Evolutionary conservation across 1,140 invertebrate genomes (phyloP).

Genomic region (Chelonus insularis): DNA sequence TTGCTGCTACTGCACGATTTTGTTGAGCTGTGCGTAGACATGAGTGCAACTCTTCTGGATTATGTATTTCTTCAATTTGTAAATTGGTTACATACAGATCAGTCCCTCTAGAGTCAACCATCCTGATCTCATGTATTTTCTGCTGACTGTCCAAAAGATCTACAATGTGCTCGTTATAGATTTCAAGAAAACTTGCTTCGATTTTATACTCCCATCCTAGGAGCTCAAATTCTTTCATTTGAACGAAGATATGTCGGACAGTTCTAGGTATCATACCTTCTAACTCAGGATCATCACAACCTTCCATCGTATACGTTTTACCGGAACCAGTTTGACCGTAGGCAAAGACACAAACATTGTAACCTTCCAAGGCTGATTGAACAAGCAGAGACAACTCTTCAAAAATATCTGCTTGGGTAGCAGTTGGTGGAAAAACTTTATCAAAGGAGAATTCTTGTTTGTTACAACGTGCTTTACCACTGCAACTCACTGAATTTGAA

Average conservation of each 20-base stretch:
- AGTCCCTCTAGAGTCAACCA: slow-evolving; percentile 67
- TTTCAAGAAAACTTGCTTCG: slow-evolving; percentile 84
- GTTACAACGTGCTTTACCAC: slow-evolving; percentile 58
- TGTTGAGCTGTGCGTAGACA: slow-evolving; percentile 69
- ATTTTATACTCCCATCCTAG: slow-evolving; percentile 80
- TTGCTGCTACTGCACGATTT: slow-evolving; percentile 74
- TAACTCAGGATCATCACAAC: slow-evolving; percentile 57
- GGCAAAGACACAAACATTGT: slow-evolving; percentile 95
- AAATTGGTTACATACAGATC: slow-evolving; percentile 80
- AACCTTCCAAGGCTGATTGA: slow-evolving; percentile 88
- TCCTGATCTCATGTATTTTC: slow-evolving; percentile 72
- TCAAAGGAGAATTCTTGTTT: slow-evolving; percentile 77
- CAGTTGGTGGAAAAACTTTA: slow-evolving; percentile 74
- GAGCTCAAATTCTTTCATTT: slow-evolving; percentile 70
- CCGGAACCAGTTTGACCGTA: slow-evolving; percentile 95
- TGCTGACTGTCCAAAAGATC: slow-evolving; percentile 71
- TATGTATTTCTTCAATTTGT: slow-evolving; percentile 67
- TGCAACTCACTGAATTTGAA: slow-evolving; percentile 38
- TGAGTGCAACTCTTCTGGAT: slow-evolving; percentile 68
- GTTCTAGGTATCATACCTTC: slow-evolving; percentile 81
- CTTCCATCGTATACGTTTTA: slow-evolving; percentile 86
- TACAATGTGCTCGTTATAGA: slow-evolving; percentile 86
- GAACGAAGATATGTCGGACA: slow-evolving; percentile 70
- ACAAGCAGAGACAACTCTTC: slow-evolving; percentile 71
- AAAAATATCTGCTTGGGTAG: slow-evolving; percentile 72